Percentiles rank a stretch among this genome's conserved stretches.
Conservation (phyloP, 2,888 invertebrate genomes). For the Oconnorella tubifera region DNA sequence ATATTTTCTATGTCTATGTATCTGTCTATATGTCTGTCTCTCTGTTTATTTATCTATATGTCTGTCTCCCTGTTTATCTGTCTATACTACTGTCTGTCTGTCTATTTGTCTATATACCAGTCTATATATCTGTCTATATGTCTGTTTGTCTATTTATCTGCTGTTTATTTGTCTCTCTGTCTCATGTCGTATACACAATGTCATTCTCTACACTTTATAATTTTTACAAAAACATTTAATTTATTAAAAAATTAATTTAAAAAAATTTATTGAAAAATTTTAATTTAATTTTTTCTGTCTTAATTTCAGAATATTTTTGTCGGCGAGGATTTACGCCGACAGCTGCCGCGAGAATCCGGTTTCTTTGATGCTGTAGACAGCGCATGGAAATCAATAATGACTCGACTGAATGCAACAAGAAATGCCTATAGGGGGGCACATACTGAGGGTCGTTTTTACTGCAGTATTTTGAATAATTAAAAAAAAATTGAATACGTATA, state of each 20-base stretch:
- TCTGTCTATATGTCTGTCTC: background rate
- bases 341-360: constrained; percentile 68
- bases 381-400: constrained; percentile 70
- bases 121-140: too few species aligned
- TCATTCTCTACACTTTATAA: too few species aligned
- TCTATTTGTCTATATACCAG: too few species aligned
- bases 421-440: constrained; percentile 57
- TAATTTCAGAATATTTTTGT: constrained; percentile 71
- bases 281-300: too few species aligned
- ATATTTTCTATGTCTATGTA: background rate
- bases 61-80: background rate
- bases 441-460: constrained; percentile 55
- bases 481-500: too few species aligned
- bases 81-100: background rate
- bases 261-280: too few species aligned
- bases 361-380: constrained; percentile 72
- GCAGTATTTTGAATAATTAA: too few species aligned
- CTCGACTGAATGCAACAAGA: constrained; percentile 51
- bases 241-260: too few species aligned
- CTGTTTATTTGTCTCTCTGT: too few species aligned
- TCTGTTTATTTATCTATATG: background rate
- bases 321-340: constrained; percentile 81
- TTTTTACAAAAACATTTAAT: too few species aligned
- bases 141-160: too few species aligned
- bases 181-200: too few species aligned